Evolutionary conservation across 2,888 invertebrate genomes (phyloP), one percentile per base, ranked within the genome.

Genomic region (Eumacrocentrus americanus): DNA sequence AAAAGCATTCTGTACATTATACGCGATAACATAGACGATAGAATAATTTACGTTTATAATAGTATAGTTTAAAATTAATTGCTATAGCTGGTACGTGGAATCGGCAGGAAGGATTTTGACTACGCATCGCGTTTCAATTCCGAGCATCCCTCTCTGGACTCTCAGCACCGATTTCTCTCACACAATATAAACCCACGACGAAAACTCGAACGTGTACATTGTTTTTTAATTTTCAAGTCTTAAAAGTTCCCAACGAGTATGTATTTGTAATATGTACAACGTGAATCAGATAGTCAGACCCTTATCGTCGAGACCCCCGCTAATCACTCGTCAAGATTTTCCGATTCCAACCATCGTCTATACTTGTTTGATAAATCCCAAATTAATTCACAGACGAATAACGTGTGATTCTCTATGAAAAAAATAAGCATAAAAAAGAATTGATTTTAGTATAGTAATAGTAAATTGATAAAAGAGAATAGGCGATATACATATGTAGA

Each of bases 51-150:
- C 58, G 35, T 47, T 47, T 48, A 52, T 46, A 58, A 55, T 53
- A 54, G 51, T 62, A 59, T 54, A 59, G 54, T 64, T 58, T 63
- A 65, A 60, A 57, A 65, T 58, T 69, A 67, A 61, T 64, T 57
- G 65, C 59, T n/a, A n/a, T 66, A 66, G 64, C 63, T 68, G 66
- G 60, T 66, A 68, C 55, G 60, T 67, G 67, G 67, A 67, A 65
- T 64, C 64, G 67, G 66, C 67, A 65, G 67, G 69, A 68, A 68
- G 67, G 65, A 66, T 65, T n/a, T n/a, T 62, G 63, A 58, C 64
- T 60, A 60, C 60, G 64, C 62, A 58, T 62, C 60, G 61, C 66
- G 58, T 65, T 62, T 63, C 55, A 63, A 66, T 61, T 62, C 60
- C 64, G 55, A 62, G 48, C 60, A 62, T 61, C 61, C 61, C 52